Base-by-base conservation (phyloP, 35 echinoderm and acorn worm species). In the Ophiothrix spiculata region DNA sequence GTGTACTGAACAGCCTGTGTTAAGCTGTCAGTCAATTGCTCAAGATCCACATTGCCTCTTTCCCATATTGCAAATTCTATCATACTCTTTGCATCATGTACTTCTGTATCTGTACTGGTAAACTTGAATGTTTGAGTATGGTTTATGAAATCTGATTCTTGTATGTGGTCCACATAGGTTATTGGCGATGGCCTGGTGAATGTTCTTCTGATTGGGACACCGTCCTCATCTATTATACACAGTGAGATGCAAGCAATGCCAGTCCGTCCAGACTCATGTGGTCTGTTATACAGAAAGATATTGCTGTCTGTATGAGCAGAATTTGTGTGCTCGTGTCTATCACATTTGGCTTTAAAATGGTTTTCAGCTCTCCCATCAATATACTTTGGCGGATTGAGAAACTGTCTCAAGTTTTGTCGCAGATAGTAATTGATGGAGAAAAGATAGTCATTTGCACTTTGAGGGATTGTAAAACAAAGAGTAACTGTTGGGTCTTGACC, bases 1-100 rank as follows among this genome's bases (percentile, higher is more conserved):
- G 92, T 64, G 84, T 99, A 92, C 14, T 83, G 79, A 10, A 99
- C 92, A 19, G 96, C 88, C 46, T 76, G 38, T 64, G 76, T 76
- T 1, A 99, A 87, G 37, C 89, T 79, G 33, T 90, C 74, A 46
- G 84, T 88, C 39, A 95, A 75, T 25, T 89, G 86, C 33, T 89
- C 36, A 0, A 99, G 63, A 74, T 99, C 92, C n/a, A 91, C 89
- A 83, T 93, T 89, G 6, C 96, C 96, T 34, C 96, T 33, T 40
- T 90, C 79, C 96, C 96, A 99, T 78, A 99, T 94, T 42, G 81
- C 79, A 75, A 99, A 94, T 86, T 99, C 89, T 21, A 99, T 92
- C 76, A 99, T 79, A n/a, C 86, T 85, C n/a, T 83, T 82, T 76
- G 96, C 92, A 74, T 69, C 60, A 69, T 2, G 23, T 4, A 2